Conservation (phyloP, 2,888 invertebrate species). For the Acanthosepion pharaonis region DNA sequence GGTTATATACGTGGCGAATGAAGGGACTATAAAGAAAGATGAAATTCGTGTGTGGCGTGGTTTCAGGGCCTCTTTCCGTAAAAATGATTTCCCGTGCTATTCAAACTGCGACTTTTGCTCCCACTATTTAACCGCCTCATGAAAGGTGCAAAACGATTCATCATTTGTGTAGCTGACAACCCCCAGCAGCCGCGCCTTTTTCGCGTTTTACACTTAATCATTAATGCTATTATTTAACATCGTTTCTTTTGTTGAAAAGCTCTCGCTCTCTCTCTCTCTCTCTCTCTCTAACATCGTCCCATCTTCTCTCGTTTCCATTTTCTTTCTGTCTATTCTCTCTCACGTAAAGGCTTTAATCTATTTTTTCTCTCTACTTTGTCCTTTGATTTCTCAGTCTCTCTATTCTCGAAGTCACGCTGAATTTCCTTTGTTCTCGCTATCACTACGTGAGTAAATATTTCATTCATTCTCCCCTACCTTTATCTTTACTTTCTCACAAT, state of each 20-base stretch:
- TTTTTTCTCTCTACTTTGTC: neutral
- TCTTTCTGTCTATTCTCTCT: neutral
- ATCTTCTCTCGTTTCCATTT: slow-evolving; percentile 39
- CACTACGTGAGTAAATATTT: neutral
- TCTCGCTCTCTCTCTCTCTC: slow-evolving; percentile 35
- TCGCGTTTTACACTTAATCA: neutral
- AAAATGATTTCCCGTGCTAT: neutral
- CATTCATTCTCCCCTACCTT: neutral
- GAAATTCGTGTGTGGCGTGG: too few species aligned
- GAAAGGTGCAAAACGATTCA: slow-evolving; percentile 9
- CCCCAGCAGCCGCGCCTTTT: neutral
- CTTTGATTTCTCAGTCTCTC: neutral
- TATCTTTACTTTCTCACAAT: neutral
- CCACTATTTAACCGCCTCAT: neutral
- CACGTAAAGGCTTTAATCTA: too few species aligned
- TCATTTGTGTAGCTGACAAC: neutral
- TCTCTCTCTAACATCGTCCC: neutral
- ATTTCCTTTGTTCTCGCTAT: too few species aligned
- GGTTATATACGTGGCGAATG: too few species aligned
- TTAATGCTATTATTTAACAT: slow-evolving; percentile 1
- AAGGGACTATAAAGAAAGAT: too few species aligned
- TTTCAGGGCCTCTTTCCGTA: too few species aligned
- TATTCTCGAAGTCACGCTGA: too few species aligned
- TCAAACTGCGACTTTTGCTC: neutral
- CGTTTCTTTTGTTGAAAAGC: too few species aligned